Evolutionary conservation across 2,797 vertebrate species (phyloP), one percentile per base, ranked within the genome.

Genomic region (Dendrocincla fuliginosa): DNA sequence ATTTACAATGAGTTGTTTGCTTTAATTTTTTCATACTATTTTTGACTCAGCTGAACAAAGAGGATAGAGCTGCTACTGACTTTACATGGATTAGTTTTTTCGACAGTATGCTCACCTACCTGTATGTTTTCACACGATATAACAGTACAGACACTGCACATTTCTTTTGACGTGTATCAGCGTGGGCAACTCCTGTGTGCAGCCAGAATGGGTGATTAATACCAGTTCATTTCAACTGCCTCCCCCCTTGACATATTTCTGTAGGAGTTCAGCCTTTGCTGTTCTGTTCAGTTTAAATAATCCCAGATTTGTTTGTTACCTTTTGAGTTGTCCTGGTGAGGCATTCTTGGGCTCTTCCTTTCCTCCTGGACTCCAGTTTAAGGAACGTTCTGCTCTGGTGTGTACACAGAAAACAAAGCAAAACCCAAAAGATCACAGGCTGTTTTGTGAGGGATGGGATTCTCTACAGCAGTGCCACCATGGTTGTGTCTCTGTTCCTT

Each of bases 21-120:
- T 96, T 96, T 68, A 93, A n/a, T 90, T 93, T 94, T 93, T 93
- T 81, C 65, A 33, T 27, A 10, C 81, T 80, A 28, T 92, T 96
- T 96, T 95, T 87, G 74, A 79, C 42, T 86, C 59, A 63, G 42
- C 56, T 69, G 86, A 91, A 79, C 85, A 70, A 90, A 90, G 64
- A 61, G 41, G 27, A 33, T 57, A 47, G 84, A 87, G 27, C 75
- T 75, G 28, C 73, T 84, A 39, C 73, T 64, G 80, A 27, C 41
- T 93, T 77, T 22, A 52, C 35, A 67, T 63, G 63, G 79, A 55
- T 82, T 42, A 33, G 20, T 6, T 80, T 93, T 93, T 94, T 33
- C 35, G 18, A 27, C 35, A 19, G 22, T 30, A 2, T 35, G 39
- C 32, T 57, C 46, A 32, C 35, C 28, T 74, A 22, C 17, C 37